Conservation (phyloP, 2,888 invertebrate species). For the Athetis lepigone region DNA sequence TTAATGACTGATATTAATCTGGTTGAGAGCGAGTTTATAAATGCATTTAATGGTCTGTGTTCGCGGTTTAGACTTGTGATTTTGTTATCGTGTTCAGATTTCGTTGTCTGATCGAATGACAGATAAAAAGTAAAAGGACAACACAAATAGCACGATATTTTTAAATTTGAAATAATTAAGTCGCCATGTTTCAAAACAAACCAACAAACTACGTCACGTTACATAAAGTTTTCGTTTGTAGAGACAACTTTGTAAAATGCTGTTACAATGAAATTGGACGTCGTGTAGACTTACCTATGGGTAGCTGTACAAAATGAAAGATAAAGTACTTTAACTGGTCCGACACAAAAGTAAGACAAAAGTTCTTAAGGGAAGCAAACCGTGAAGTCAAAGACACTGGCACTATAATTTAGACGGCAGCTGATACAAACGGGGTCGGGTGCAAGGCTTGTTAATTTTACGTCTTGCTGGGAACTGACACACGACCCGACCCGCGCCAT, state of each 20-base stretch:
- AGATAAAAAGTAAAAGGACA: not conserved
- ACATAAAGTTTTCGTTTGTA: not conserved
- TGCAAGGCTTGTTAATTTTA: slow-evolving; percentile 72
- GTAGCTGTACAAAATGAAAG: not conserved
- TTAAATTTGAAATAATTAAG: too few species aligned
- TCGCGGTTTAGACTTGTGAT: slow-evolving; percentile 43
- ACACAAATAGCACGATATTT: too few species aligned
- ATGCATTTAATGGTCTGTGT: slow-evolving; percentile 46
- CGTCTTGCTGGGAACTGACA: slow-evolving; percentile 61
- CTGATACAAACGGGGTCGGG: slow-evolving; percentile 70
- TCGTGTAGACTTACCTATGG: not conserved
- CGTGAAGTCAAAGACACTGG: slow-evolving; percentile 47
- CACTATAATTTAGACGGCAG: slow-evolving; percentile 53
- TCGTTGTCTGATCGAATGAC: slow-evolving; percentile 11
- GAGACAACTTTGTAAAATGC: too few species aligned
- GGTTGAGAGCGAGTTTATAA: slow-evolving; percentile 53
- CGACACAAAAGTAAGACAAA: slow-evolving; percentile 30
- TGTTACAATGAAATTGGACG: not conserved
- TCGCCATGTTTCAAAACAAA: not conserved
- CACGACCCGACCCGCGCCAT: slow-evolving; percentile 53
- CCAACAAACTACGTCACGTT: not conserved
- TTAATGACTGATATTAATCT: slow-evolving; percentile 62
- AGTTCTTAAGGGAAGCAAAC: slow-evolving; percentile 35
- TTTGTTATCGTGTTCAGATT: slow-evolving; percentile 16
- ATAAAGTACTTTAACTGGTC: not conserved